Evolutionary conservation across 2,888 invertebrate genomes (phyloP).

Genomic region (Aquatica leii): DNA sequence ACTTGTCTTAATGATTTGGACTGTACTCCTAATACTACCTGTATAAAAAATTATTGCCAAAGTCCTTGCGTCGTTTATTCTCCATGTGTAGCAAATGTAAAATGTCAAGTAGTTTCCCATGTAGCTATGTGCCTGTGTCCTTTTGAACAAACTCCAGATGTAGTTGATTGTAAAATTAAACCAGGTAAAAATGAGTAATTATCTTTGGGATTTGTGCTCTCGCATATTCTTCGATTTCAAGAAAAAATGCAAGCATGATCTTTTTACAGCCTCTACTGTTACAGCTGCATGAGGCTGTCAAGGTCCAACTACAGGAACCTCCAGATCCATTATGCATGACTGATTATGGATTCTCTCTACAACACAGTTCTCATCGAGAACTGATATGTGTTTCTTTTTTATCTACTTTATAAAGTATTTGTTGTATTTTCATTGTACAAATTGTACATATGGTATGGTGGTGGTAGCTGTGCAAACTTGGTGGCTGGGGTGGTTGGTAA

Average conservation of each 20-base stretch:
- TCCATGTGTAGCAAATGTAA: slow-evolving; percentile 59
- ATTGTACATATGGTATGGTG: slow-evolving; percentile 40
- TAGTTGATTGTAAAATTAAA: slow-evolving; percentile 65
- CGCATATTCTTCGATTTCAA: slow-evolving; percentile 41
- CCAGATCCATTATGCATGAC: slow-evolving; percentile 49
- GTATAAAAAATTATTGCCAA: slow-evolving; percentile 62
- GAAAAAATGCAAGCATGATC: slow-evolving; percentile 50
- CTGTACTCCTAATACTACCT: slow-evolving; percentile 61
- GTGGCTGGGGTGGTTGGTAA: slow-evolving; percentile 24
- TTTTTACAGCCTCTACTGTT: slow-evolving; percentile 47
- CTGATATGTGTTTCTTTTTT: slow-evolving; percentile 36
- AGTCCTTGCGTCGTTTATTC: slow-evolving; percentile 63
- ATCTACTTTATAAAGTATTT: slow-evolving; percentile 34
- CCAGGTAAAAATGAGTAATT: slow-evolving; percentile 65
- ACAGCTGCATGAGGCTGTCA: slow-evolving; percentile 50
- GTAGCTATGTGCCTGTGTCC: slow-evolving; percentile 68
- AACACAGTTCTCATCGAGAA: slow-evolving; percentile 48
- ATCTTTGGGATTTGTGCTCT: slow-evolving; percentile 41
- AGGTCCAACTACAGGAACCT: slow-evolving; percentile 53
- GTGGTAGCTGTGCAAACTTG: slow-evolving; percentile 17
- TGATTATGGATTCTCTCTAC: slow-evolving; percentile 44
- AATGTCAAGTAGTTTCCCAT: slow-evolving; percentile 64
- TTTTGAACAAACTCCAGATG: slow-evolving; percentile 57
- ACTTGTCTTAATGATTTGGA: slow-evolving; percentile 44
- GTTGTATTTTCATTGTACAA: slow-evolving; percentile 24